These are phyloP conservation scores for Willowsia nigromaculata DNA, from an alignment of 2,888 invertebrate genomes.

Conservation along the genomic window DNA sequence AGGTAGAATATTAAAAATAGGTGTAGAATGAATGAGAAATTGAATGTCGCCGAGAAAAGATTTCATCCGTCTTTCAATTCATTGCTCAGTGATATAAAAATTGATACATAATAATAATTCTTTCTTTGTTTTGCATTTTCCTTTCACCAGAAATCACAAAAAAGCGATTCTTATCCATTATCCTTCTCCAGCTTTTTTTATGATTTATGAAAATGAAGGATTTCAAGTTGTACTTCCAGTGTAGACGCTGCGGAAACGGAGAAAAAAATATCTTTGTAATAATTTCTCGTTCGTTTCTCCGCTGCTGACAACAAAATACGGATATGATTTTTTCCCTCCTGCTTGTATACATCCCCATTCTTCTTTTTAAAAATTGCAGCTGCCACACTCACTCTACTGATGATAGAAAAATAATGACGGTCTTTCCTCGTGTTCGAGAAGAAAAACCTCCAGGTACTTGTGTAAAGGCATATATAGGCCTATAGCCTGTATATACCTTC, in stretches of 20 bases:
- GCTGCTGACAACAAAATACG: slow-evolving; percentile 15
- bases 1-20: slow-evolving; percentile 6
- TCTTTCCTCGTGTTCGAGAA: neutral
- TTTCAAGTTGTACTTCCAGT: neutral
- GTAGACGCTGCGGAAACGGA: neutral
- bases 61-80: neutral
- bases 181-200: neutral
- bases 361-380: slow-evolving; percentile 40
- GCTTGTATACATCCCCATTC: neutral
- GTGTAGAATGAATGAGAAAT: neutral
- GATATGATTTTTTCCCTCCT: neutral
- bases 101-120: neutral
- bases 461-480: neutral
- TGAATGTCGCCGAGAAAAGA: neutral
- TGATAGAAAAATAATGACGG: slow-evolving; percentile 53
- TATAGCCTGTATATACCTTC: neutral
- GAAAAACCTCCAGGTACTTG: slow-evolving; percentile 48
- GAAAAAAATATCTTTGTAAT: slow-evolving; percentile 14
- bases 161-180: neutral
- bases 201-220: slow-evolving; percentile 54
- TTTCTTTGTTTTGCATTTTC: slow-evolving; percentile 17
- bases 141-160: neutral
- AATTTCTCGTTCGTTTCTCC: slow-evolving; percentile 48
- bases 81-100: neutral
- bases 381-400: slow-evolving; percentile 34